Percentiles rank a stretch among this genome's conserved stretches.
Conservation (phyloP, 2,888 invertebrate species). For the Drosophila gaucha region DNA sequence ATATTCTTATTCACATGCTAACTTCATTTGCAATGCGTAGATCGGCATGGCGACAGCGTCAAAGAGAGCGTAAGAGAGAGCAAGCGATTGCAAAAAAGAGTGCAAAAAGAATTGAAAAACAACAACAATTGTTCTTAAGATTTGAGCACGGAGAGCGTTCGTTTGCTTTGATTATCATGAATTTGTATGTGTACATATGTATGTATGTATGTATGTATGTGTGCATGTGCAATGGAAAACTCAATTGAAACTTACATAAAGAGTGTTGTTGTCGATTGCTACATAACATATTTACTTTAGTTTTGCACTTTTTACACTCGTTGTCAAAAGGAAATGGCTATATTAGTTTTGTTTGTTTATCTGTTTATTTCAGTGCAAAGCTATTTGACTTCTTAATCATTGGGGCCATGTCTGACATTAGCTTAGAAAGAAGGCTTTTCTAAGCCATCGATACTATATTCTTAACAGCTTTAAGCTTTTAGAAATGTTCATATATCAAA, state of each 20-base stretch:
- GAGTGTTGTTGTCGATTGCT: slow-evolving; percentile 16
- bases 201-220: neutral
- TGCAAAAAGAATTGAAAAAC: neutral
- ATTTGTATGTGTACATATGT: neutral
- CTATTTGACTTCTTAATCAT: too few relatives aligned
- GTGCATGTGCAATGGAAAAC: slow-evolving; percentile 11
- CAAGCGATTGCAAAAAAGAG: slow-evolving; percentile 7
- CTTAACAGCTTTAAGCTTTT: too few relatives aligned
- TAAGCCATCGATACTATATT: too few relatives aligned
- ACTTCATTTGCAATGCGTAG: slow-evolving; percentile 42
- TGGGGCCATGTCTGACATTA: too few relatives aligned
- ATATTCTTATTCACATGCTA: neutral
- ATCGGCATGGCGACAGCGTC: slow-evolving; percentile 20
- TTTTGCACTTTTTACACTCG: slow-evolving; percentile 15
- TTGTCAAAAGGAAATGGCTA: neutral
- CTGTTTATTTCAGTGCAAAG: neutral
- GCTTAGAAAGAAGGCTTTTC: too few relatives aligned
- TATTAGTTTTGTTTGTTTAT: neutral
- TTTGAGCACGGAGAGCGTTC: neutral
- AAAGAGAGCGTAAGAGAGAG: slow-evolving; percentile 8
- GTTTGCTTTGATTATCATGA: slow-evolving; percentile 15
- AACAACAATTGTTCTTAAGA: slow-evolving; percentile 6
- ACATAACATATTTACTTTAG: slow-evolving; percentile 43
- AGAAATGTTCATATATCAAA: too few relatives aligned
- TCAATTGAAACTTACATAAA: slow-evolving; percentile 52